These are phyloP conservation scores for Euleptes europaea DNA, from an alignment of 2,113 vertebrate genomes.

Conservation along the genomic window DNA sequence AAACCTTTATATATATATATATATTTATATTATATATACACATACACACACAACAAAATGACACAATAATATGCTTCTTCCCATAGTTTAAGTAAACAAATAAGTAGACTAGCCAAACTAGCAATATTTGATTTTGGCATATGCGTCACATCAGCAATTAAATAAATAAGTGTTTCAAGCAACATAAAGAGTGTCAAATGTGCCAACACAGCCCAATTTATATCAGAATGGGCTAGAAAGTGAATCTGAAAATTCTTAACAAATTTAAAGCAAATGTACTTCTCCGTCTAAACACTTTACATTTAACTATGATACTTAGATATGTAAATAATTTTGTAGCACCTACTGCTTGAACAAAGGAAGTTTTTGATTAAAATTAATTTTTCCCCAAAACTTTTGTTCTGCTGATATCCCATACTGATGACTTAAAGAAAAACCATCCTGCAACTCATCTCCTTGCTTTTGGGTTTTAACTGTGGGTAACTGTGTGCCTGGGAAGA, in stretches of 20 bases:
- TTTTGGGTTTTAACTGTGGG: slow-evolving; percentile 99
- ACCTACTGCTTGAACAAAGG: slow-evolving; percentile 99
- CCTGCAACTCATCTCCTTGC: slow-evolving; percentile 98
- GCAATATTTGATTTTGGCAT: slow-evolving; percentile 99
- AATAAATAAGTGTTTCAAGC: slow-evolving; percentile 91
- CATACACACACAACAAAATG: slow-evolving; percentile 99
- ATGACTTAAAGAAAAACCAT: slow-evolving; percentile 96
- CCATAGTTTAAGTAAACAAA: slow-evolving; percentile 98
- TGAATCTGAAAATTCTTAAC: slow-evolving; percentile 85
- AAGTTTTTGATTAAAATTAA: slow-evolving; percentile 93
- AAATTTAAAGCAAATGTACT: slow-evolving; percentile 97
- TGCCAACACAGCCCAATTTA: slow-evolving; percentile 85
- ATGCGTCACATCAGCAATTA: slow-evolving; percentile 98
- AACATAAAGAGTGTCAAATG: slow-evolving; percentile 94
- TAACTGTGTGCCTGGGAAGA: slow-evolving; percentile 94
- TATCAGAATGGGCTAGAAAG: slow-evolving; percentile 86
- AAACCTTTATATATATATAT: slow-evolving; percentile 99
- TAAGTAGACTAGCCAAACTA: slow-evolving; percentile 99
- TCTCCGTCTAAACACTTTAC: slow-evolving; percentile 94
- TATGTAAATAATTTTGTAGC: slow-evolving; percentile 99
- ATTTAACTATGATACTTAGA: slow-evolving; percentile 99
- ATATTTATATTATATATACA: slow-evolving; percentile 93
- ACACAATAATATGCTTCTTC: slow-evolving; percentile 98
- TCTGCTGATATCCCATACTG: slow-evolving; percentile 96
- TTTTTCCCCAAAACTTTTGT: slow-evolving; percentile 83